A percentile compares a stretch with the other conserved stretches of the same genome.
Evolutionary conservation across 2,888 invertebrate species (phyloP).

Genomic region (Sarcophaga carnaria): DNA sequence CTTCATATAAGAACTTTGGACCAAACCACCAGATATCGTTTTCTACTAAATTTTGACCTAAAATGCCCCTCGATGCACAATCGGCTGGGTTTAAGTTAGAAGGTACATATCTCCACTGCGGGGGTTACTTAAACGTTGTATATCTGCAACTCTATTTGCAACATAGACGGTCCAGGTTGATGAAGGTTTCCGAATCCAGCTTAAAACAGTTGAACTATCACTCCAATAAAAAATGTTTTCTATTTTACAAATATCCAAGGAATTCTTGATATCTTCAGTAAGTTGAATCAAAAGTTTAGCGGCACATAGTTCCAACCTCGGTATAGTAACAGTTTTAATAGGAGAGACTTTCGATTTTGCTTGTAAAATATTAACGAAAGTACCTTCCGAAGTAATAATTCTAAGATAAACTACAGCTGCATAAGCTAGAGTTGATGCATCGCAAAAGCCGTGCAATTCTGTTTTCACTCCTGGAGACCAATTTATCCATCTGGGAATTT

Average conservation of each 20-base stretch:
- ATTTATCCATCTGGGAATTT: slow-evolving; percentile 31
- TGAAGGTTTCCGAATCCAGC: slow-evolving; percentile 26
- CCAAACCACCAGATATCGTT: slow-evolving; percentile 10
- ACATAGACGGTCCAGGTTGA: neutral
- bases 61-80: neutral
- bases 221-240: slow-evolving; percentile 45
- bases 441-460: slow-evolving; percentile 32
- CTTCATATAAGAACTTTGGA: neutral
- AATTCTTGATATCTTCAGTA: slow-evolving; percentile 5
- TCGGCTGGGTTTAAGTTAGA: neutral
- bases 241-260: slow-evolving; percentile 4
- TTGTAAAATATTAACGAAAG: slow-evolving; percentile 46
- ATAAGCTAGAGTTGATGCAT: slow-evolving; percentile 36
- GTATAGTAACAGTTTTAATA: slow-evolving; percentile 48
- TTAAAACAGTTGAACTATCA: slow-evolving; percentile 48
- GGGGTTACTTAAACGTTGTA: neutral
- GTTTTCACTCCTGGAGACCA: neutral
- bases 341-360: slow-evolving; percentile 54
- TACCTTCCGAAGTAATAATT: neutral
- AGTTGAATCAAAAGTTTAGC: slow-evolving; percentile 33
- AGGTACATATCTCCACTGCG: neutral
- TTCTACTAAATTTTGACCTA: neutral
- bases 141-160: neutral
- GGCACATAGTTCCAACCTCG: slow-evolving; percentile 41
- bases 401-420: slow-evolving; percentile 23